These are phyloP conservation scores for Holotrichia oblita DNA, from an alignment of 1,140 invertebrate genomes.

Conservation along the genomic window DNA sequence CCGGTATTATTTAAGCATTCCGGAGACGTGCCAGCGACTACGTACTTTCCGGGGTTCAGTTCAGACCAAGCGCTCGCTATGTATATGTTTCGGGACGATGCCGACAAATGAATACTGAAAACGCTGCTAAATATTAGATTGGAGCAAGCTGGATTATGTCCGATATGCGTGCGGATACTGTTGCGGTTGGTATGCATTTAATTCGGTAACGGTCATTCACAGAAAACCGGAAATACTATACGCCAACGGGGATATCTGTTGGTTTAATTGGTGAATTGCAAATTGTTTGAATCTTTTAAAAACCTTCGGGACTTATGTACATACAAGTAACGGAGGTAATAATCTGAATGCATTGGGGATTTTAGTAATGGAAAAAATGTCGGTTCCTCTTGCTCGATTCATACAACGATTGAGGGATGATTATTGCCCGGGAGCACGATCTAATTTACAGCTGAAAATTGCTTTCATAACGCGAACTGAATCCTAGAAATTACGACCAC, in stretches of 20 bases:
- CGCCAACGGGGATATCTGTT: not conserved
- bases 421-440: too few relatives aligned
- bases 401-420: too few relatives aligned
- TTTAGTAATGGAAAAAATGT: too few relatives aligned
- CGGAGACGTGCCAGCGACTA: not conserved
- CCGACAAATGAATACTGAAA: slow-evolving; percentile 3
- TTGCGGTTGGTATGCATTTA: not conserved
- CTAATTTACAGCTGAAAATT: too few relatives aligned
- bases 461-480: too few relatives aligned
- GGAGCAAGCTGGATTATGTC: not conserved
- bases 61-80: not conserved
- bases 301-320: not conserved
- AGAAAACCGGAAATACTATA: not conserved
- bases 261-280: not conserved
- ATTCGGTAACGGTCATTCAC: not conserved
- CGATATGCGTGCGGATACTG: not conserved
- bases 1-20: slow-evolving; percentile 16
- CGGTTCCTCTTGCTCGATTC: too few relatives aligned
- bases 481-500: too few relatives aligned
- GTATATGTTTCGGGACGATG: not conserved
- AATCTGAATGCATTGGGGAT: not conserved
- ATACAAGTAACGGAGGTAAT: not conserved
- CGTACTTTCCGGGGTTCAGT: not conserved
- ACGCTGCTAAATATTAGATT: not conserved
- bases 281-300: not conserved